These are phyloP conservation scores for Sesia apiformis DNA, from an alignment of 2,888 invertebrate genomes.

Conservation along the genomic window DNA sequence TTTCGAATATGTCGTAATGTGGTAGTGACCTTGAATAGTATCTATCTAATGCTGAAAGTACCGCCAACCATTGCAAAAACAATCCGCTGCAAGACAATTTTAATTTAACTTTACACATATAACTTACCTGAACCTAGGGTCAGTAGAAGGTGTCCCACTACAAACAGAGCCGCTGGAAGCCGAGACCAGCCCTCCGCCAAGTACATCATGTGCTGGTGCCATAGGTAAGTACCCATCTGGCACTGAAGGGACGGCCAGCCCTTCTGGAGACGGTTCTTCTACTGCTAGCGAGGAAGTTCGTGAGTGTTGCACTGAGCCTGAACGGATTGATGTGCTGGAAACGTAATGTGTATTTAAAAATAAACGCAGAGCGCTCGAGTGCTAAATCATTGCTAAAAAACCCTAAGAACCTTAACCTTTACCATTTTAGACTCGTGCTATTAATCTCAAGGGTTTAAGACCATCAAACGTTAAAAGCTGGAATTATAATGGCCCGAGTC, in stretches of 20 bases:
- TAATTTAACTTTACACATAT: not conserved
- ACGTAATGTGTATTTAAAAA: not conserved
- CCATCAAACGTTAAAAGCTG: no score
- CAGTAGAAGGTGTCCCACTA: constrained; percentile 88
- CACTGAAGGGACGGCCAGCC: constrained; percentile 9
- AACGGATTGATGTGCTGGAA: constrained; percentile 27
- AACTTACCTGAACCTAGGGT: constrained; percentile 75
- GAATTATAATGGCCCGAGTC: no score
- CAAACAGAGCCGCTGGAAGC: constrained; percentile 84
- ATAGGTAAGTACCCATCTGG: constrained; percentile 79
- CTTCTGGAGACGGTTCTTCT: constrained; percentile 15
- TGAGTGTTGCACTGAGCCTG: constrained; percentile 71
- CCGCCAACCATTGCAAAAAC: no score
- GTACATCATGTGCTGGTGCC: constrained; percentile 63
- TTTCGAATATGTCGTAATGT: not conserved
- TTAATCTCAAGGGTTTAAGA: no score
- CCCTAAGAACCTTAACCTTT: no score
- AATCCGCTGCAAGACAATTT: not conserved
- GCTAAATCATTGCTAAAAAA: no score
- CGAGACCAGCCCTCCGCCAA: constrained; percentile 36
- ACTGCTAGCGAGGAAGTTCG: constrained; percentile 74
- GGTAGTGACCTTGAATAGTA: not conserved
- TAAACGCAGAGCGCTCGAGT: no score
- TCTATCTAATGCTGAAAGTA: no score
- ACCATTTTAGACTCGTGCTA: no score